Percentiles rank a stretch among this genome's conserved stretches.
Conservation (phyloP, 2,113 vertebrate species). For the Onychostruthus taczanowskii region DNA sequence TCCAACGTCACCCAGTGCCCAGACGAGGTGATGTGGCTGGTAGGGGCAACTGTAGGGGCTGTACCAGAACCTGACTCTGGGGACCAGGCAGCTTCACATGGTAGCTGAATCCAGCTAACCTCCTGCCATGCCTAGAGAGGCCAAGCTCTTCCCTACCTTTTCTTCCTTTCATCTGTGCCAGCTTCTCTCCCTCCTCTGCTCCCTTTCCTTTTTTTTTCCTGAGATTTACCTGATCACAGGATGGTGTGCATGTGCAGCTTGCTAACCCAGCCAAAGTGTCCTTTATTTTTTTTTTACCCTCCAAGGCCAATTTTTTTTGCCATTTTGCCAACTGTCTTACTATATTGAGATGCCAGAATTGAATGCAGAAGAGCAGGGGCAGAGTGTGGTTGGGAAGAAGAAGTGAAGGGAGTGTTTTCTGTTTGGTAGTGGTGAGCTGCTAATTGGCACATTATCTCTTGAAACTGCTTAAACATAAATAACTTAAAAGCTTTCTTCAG, state of each 20-base stretch:
- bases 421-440: neutral
- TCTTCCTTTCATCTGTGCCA: neutral
- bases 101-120: neutral
- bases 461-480: neutral
- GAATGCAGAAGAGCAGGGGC: neutral
- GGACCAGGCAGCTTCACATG: neutral
- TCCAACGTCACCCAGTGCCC: neutral
- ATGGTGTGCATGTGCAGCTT: neutral
- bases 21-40: neutral
- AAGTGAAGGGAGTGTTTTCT: neutral
- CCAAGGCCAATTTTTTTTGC: neutral
- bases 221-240: neutral
- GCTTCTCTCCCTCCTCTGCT: neutral
- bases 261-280: neutral
- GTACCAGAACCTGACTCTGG: neutral
- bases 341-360: neutral
- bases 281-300: neutral
- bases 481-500: neutral
- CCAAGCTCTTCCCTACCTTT: neutral
- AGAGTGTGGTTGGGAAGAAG: neutral
- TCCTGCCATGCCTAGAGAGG: neutral
- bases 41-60: rapidly evolving
- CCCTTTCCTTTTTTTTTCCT: neutral
- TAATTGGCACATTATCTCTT: neutral
- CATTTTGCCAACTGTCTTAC: neutral